Conservation (phyloP, 2,113 vertebrate genomes). For the Lamprotornis superbus region DNA sequence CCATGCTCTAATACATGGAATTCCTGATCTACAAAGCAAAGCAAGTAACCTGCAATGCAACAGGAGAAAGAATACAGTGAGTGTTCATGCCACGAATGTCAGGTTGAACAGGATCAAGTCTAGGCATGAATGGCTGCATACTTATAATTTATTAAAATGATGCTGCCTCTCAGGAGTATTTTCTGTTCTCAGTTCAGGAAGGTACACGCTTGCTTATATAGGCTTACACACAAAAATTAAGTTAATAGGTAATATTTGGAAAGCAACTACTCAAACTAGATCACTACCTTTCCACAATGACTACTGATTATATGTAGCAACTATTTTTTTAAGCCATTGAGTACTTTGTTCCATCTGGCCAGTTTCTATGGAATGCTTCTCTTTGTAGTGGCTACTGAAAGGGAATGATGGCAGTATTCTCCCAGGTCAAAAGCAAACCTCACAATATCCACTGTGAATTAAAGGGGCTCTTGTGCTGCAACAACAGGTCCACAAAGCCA, state of each 20-base stretch:
- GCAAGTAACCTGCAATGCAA: not conserved
- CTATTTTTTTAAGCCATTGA: not conserved
- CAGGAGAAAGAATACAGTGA: not conserved
- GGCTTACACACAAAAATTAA: not conserved
- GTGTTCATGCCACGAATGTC: not conserved
- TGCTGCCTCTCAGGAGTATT: not conserved
- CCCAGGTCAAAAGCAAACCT: not conserved
- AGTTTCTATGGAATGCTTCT: not conserved
- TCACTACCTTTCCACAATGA: not conserved
- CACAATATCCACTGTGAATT: not conserved
- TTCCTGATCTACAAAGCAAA: not conserved
- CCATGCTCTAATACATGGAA: not conserved
- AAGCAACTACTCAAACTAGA: not conserved
- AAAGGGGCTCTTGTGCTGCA: not conserved
- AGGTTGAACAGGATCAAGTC: not conserved
- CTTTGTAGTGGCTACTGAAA: not conserved
- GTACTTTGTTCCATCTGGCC: not conserved
- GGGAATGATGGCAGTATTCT: not conserved
- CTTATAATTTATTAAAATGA: not conserved
- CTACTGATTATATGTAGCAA: not conserved
- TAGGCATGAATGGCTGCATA: not conserved
- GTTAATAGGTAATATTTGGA: not conserved
- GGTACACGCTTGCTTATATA: not conserved
- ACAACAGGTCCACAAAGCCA: not conserved
- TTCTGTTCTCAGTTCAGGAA: not conserved